phyloP scores from a whole-genome alignment of 2,113 vertebrate genomes.

The western clawed frog (Xenopus tropicalis) region UCB_Xtro_10.0 CM004450.2:80546001-80546500 shows the following conservation, averaged over 20 bases:
- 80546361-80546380: constrained; percentile 84
- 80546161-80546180: constrained; percentile 70
- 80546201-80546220: constrained; percentile 81
- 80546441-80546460: background rate
- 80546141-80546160: constrained; percentile 74
- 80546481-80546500: too few species aligned
- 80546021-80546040: too few species aligned
- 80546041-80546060: background rate
- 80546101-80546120: constrained; percentile 82
- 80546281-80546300: background rate
- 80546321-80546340: constrained; percentile 84
- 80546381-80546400: constrained; percentile 71
- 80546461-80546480: too few species aligned
- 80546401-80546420: constrained; percentile 27
- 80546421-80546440: constrained; percentile 48
- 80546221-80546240: constrained; percentile 76
- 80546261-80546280: background rate
- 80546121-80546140: constrained; percentile 72
- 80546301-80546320: constrained; percentile 81
- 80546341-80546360: constrained; percentile 81
- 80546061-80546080: constrained; percentile 59
- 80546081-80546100: constrained; percentile 76
- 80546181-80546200: constrained; percentile 86
- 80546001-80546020: too few species aligned
- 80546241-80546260: background rate